Conservation (phyloP, 1,140 invertebrate species). For the Drosophila trapezifrons region DNA sequence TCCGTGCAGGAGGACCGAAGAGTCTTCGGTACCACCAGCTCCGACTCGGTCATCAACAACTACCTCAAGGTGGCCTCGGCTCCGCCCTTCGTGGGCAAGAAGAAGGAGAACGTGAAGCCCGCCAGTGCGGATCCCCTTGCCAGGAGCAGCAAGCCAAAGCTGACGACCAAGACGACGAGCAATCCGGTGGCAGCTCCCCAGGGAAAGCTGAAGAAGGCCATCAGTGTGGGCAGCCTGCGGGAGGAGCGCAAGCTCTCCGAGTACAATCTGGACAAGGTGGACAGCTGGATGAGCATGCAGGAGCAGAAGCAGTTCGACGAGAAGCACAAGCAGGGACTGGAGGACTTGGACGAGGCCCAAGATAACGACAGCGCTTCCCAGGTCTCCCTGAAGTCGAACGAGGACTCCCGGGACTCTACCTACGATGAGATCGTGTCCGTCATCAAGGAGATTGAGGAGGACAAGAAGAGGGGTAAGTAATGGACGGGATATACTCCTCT, state of each 20-base stretch:
- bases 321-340: slow-evolving; percentile 58
- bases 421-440: slow-evolving; percentile 83
- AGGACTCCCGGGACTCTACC: slow-evolving; percentile 75
- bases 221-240: slow-evolving; percentile 64
- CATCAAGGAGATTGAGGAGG: slow-evolving; percentile 84
- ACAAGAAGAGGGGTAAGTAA: slow-evolving; percentile 75
- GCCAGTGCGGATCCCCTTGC: slow-evolving; percentile 43
- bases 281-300: slow-evolving; percentile 83
- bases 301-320: slow-evolving; percentile 67
- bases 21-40: slow-evolving; percentile 12
- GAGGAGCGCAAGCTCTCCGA: slow-evolving; percentile 79
- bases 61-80: slow-evolving; percentile 68
- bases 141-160: slow-evolving; percentile 30
- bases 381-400: slow-evolving; percentile 69
- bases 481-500: too few relatives aligned
- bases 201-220: slow-evolving; percentile 69
- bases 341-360: slow-evolving; percentile 52
- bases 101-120: slow-evolving; percentile 77
- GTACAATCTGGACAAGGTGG: slow-evolving; percentile 83
- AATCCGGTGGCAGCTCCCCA: background rate
- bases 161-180: slow-evolving; percentile 3
- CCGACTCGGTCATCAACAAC: slow-evolving; percentile 77
- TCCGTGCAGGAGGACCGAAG: slow-evolving; percentile 53
- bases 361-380: slow-evolving; percentile 65
- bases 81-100: slow-evolving; percentile 66